These are phyloP conservation scores for Oxytorus armatus DNA, from an alignment of 2,888 invertebrate species.

Conservation along the genomic window DNA sequence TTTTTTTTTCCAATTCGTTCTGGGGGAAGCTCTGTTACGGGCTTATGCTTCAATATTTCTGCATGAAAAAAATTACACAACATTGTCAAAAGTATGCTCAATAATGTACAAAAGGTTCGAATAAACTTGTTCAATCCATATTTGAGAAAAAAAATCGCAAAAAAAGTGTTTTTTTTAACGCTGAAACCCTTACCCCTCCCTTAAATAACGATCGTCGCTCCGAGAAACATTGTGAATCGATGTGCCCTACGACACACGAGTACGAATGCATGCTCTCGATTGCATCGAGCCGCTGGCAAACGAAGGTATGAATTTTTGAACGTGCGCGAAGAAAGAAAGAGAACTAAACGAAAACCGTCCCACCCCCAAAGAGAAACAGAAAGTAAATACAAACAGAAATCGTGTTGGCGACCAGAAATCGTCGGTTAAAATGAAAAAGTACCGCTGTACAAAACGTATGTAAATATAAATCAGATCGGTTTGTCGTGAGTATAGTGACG, in stretches of 20 bases:
- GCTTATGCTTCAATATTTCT: too few species aligned
- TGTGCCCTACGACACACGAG: slow-evolving; percentile 1
- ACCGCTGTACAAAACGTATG: slow-evolving; percentile 68
- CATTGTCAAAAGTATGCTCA: too few species aligned
- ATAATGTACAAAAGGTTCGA: too few species aligned
- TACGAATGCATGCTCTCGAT: slow-evolving; percentile 51
- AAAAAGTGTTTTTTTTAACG: too few species aligned
- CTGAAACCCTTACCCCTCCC: too few species aligned
- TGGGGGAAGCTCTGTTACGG: too few species aligned
- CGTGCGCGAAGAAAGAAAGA: slow-evolving; percentile 66
- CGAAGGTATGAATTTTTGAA: slow-evolving; percentile 85
- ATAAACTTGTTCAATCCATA: too few species aligned
- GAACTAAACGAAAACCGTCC: background rate
- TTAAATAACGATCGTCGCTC: too few species aligned
- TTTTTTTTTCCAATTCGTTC: too few species aligned
- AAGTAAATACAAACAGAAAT: slow-evolving; percentile 66
- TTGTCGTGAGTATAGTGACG: slow-evolving; percentile 55
- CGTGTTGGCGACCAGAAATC: slow-evolving; percentile 57
- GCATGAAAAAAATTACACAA: too few species aligned
- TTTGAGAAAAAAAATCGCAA: too few species aligned
- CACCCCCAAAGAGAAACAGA: background rate
- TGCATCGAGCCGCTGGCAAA: slow-evolving; percentile 77
- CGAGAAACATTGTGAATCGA: slow-evolving; percentile 1
- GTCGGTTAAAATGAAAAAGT: slow-evolving; percentile 80
- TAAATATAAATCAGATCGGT: slow-evolving; percentile 79